Conservation (phyloP, 1,140 invertebrate genomes). For the Drosophila parabipectinata region DNA sequence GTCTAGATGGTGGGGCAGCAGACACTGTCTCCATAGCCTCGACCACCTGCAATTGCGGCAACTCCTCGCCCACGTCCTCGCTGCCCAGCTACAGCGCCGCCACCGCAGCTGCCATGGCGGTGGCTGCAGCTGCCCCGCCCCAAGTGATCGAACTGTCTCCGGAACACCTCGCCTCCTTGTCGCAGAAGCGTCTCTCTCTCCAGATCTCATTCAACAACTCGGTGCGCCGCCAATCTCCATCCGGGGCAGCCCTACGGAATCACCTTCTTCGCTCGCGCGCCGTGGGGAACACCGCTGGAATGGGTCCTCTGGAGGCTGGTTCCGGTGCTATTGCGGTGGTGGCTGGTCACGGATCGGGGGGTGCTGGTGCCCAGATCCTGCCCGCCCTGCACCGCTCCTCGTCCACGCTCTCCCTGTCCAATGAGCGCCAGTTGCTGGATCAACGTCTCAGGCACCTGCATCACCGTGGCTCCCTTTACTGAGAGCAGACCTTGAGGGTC, state of each 20-base stretch:
- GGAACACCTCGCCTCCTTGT: slow-evolving; percentile 75
- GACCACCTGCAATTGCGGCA: slow-evolving; percentile 62
- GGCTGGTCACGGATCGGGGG: slow-evolving; percentile 1
- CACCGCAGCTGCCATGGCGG: slow-evolving; percentile 47
- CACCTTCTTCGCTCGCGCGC: slow-evolving; percentile 74
- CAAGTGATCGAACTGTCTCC: slow-evolving; percentile 79
- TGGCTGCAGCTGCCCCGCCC: slow-evolving; percentile 39
- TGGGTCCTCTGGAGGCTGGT: slow-evolving; percentile 44
- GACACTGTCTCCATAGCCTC: slow-evolving; percentile 66
- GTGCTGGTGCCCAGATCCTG: slow-evolving; percentile 6
- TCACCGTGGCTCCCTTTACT: slow-evolving; percentile 77
- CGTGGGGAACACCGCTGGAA: slow-evolving; percentile 57
- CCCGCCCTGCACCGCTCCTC: slow-evolving; percentile 72
- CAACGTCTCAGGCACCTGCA: slow-evolving; percentile 74
- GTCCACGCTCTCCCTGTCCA: slow-evolving; percentile 63
- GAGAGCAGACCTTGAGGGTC: slow-evolving; percentile 19
- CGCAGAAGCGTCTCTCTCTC: slow-evolving; percentile 79
- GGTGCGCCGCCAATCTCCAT: slow-evolving; percentile 62
- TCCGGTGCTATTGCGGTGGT: slow-evolving; percentile 10
- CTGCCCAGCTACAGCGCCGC: slow-evolving; percentile 69
- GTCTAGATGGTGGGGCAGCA: slow-evolving; percentile 24
- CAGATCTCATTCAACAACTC: slow-evolving; percentile 81
- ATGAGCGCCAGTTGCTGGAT: slow-evolving; percentile 73
- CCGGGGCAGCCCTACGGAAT: slow-evolving; percentile 65
- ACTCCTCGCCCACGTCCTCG: slow-evolving; percentile 45